phyloP scores from a whole-genome alignment of 2,888 invertebrate species.

The Dicycla oo region DNA sequence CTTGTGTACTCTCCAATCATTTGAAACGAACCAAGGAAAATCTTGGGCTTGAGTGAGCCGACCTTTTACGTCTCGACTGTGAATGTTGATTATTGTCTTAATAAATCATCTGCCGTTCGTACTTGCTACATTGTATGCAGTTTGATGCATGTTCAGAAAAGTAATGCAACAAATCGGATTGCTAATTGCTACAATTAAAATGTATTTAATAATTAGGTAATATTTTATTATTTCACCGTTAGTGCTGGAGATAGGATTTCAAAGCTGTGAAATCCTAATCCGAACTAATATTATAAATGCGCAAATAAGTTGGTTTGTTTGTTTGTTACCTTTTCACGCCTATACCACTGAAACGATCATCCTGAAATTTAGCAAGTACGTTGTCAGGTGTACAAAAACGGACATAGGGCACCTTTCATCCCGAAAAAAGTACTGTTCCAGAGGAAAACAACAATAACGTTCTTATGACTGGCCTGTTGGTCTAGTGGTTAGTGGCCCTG shows the following conservation, averaged over 20 bases:
- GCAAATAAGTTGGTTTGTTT: too few species aligned
- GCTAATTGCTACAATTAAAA: slow-evolving; percentile 17
- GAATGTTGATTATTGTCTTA: slow-evolving; percentile 15
- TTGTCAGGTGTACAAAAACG: too few species aligned
- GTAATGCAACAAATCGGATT: background rate
- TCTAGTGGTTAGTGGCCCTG: too few species aligned
- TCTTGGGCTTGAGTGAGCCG: slow-evolving; percentile 9
- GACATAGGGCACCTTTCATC: too few species aligned
- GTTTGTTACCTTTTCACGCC: too few species aligned
- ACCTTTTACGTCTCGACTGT: slow-evolving; percentile 29
- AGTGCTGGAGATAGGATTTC: slow-evolving; percentile 3
- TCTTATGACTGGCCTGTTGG: too few species aligned
- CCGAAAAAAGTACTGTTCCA: too few species aligned
- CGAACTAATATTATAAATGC: too few species aligned
- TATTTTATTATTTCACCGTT: background rate
- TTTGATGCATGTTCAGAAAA: background rate
- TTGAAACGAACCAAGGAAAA: slow-evolving; percentile 46
- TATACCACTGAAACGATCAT: too few species aligned
- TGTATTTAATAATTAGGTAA: background rate
- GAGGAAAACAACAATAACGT: too few species aligned
- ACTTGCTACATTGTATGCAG: background rate
- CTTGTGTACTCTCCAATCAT: slow-evolving; percentile 47
- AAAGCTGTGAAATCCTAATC: background rate
- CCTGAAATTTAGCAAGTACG: too few species aligned
- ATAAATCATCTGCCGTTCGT: slow-evolving; percentile 6